These are phyloP conservation scores for Irena cyanogastra DNA, from an alignment of 2,113 vertebrate species.

Conservation along the genomic window DNA sequence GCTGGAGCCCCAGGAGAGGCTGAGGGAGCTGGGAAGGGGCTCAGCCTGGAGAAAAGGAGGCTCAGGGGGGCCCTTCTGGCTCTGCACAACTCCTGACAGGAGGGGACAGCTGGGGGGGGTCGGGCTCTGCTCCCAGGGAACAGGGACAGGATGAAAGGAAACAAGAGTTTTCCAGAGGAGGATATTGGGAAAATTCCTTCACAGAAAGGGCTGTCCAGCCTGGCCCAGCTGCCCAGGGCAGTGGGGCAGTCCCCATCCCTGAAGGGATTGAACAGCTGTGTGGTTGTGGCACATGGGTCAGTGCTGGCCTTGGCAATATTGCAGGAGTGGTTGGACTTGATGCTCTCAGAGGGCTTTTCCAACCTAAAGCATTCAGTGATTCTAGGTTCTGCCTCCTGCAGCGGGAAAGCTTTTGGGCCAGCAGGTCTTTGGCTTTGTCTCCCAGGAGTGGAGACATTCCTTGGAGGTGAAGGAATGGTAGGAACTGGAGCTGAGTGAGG, in stretches of 20 bases:
- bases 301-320: not conserved
- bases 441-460: not conserved
- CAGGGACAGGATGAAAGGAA: not conserved
- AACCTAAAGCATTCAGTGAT: not conserved
- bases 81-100: not conserved
- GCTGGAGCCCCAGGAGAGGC: not conserved
- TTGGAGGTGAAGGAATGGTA: not conserved
- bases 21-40: not conserved
- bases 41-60: not conserved
- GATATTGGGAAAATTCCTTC: not conserved
- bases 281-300: not conserved
- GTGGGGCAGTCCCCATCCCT: not conserved
- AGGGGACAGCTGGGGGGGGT: not conserved
- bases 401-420: not conserved
- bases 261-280: fast-evolving
- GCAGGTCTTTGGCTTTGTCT: not conserved
- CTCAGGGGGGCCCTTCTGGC: not conserved
- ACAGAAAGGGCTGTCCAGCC: no score
- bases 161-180: not conserved
- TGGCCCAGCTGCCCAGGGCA: not conserved
- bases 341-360: not conserved
- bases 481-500: not conserved
- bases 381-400: not conserved
- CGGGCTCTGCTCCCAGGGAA: not conserved
- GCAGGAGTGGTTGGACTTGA: no score